phyloP scores from a whole-genome alignment of 2,113 vertebrate species.

The Oryzias melastigma region DNA sequence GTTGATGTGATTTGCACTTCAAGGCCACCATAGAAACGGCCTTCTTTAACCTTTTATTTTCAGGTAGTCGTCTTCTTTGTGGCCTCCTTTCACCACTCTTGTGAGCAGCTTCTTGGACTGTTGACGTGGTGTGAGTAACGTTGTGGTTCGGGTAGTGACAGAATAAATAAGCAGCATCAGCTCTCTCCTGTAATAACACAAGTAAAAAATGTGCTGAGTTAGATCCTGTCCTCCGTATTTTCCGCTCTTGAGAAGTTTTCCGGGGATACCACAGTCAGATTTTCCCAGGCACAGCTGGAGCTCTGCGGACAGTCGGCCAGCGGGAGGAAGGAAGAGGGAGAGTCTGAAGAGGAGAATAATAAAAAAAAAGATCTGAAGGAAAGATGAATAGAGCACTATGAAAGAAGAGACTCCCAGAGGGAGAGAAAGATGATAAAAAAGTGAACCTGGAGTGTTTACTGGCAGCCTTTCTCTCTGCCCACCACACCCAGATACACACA shows the following conservation, averaged over 20 bases:
- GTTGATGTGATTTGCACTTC: too few species aligned
- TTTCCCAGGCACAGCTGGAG: slow-evolving; percentile 68
- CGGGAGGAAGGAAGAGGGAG: neutral
- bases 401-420: slow-evolving; percentile 2
- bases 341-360: slow-evolving; percentile 11
- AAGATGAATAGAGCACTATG: slow-evolving; percentile 3
- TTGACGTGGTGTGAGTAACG: too few species aligned
- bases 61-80: too few species aligned
- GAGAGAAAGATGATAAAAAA: slow-evolving; percentile 19
- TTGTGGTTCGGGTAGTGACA: neutral
- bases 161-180: slow-evolving; percentile 9
- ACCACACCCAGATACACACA: slow-evolving; percentile 64
- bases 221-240: slow-evolving; percentile 21
- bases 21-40: too few species aligned
- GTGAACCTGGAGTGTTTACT: slow-evolving; percentile 48
- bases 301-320: slow-evolving; percentile 34
- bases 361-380: slow-evolving; percentile 19
- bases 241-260: slow-evolving; percentile 51
- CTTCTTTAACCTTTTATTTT: too few species aligned
- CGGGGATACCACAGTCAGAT: slow-evolving; percentile 62
- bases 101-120: too few species aligned
- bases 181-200: slow-evolving; percentile 20
- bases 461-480: slow-evolving; percentile 29
- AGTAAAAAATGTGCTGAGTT: slow-evolving; percentile 56
- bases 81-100: too few species aligned